Evolutionary conservation across 2,113 vertebrate species (phyloP).

Genomic region (Dendropsophus ebraccatus): DNA sequence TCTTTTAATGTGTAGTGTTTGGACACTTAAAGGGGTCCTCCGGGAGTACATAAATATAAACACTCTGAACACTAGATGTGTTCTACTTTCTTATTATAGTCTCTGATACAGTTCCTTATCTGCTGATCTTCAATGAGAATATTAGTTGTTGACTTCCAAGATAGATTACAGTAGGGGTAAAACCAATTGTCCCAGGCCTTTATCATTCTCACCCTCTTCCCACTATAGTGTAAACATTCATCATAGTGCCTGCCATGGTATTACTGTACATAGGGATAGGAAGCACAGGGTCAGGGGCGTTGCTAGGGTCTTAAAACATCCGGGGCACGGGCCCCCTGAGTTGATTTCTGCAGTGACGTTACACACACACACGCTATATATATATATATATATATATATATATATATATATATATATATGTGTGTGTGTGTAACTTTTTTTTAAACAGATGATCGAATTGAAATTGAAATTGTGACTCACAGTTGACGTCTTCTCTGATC

Average conservation of each 20-base stretch:
- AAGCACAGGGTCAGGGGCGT: too few species aligned
- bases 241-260: background rate
- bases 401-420: too few species aligned
- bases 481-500: too few species aligned
- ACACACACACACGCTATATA: too few species aligned
- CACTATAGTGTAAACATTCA: background rate
- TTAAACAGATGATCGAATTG: too few species aligned
- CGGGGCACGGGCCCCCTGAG: too few species aligned
- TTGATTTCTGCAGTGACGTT: too few species aligned
- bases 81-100: constrained; percentile 10
- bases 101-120: background rate
- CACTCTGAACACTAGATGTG: background rate
- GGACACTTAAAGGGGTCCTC: constrained; percentile 9
- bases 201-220: background rate
- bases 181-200: background rate
- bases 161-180: background rate
- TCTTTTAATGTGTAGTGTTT: background rate
- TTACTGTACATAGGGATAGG: background rate
- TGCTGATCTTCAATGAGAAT: background rate
- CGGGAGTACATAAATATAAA: background rate
- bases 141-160: background rate
- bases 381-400: too few species aligned
- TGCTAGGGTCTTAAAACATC: too few species aligned
- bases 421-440: too few species aligned
- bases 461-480: too few species aligned